Base-by-base conservation (phyloP, 1,140 invertebrate species). In the Lordiphosa clarofinis region DNA sequence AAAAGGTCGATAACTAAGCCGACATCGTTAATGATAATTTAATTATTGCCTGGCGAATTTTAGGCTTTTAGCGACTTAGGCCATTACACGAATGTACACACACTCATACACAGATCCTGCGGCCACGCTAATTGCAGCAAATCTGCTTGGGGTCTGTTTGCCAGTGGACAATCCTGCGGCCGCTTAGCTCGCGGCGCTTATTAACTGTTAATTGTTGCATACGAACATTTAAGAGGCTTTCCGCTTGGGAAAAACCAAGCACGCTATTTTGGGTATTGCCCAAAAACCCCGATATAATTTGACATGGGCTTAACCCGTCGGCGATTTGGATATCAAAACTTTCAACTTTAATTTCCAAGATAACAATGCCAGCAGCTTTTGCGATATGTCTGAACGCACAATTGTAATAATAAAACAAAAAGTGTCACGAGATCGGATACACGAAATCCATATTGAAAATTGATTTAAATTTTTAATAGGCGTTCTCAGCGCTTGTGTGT, bases 381-480 rank as follows among this genome's bases (percentile, higher is more conserved):
- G 21, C 21, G 46, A 46, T 52, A 24, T 24, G 37, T 48, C 39
- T 24, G 21, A 24, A 24, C 21, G 24, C 37, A 24, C 21, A 28
- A 39, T 21, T 40, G 43, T 56, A 73, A 62, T 35, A 67, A 72
- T 58, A 50, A 60, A 53, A 60, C 56, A 61, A 56, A 53, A 82
- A 68, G 52, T 79, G 71, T 71, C 71, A 71, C 66, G 13, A 47
- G 12, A 49, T 73, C 54, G 52, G 73, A 47, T 73, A 65, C 66
- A 54, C 56, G 58, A 57, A 84, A 81, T 81, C 76, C 76, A 82
- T 81, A 81, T 81, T 76, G 73, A 73, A 84, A 84, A 84, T 84
- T 84, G 78, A 84, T 84, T 84, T 84, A 73, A 84, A 84, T 84
- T 66, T 84, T 84, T 84, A 84, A 84, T 84, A 84, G 79, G 78